Base-by-base conservation (phyloP, 2,888 invertebrate species). In the Cerastoderma edule region DNA sequence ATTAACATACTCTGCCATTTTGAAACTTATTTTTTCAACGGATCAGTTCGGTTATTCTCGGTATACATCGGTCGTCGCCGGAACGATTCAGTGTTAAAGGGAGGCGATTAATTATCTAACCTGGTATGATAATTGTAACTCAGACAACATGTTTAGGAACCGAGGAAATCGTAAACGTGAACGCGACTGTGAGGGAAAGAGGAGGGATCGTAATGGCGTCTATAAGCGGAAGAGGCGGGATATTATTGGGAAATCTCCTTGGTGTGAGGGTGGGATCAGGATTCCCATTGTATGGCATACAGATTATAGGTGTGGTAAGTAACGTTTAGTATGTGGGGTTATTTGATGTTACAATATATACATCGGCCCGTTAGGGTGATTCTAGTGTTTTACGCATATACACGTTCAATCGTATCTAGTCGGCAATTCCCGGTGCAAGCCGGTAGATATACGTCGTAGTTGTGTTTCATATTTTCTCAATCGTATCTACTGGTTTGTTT, bases 191-290 rank as follows among this genome's bases (percentile, higher is more conserved):
- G 53, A 53, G 13, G 8, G 8, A 22, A 53, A 53, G 5, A 53
- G 28, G 28, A 53, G 27, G 24, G 22, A 24, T 5, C 2, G n/a
- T 13, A 53, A 53, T 5, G 53, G 28, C 2, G 28, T 27, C 5
- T 22, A 53, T 53, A 53, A 53, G 28, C 53, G 53, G 2, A 53
- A 53, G 13, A 53, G 53, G 53, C 24, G 28, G 27, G 53, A 53
- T 27, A 53, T 27, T 6, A 53, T 53, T 53, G 46, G 46, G 1
- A 46, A 46, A 46, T 16, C 19, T 1, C n/a, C 5, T 1, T 57
- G 57, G 57, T 28, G 16, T 33, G 57, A 57, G 33, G 57, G 57
- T n/a, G 57, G 57, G 3, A 28, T 57, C 16, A 57, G 57, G n/a
- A 32, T 57, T 32, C 57, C 57, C 8, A 8, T 57, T n/a, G 32